Conservation (phyloP, 2,888 invertebrate genomes). For the Drosophila nr. perissopoda region DNA sequence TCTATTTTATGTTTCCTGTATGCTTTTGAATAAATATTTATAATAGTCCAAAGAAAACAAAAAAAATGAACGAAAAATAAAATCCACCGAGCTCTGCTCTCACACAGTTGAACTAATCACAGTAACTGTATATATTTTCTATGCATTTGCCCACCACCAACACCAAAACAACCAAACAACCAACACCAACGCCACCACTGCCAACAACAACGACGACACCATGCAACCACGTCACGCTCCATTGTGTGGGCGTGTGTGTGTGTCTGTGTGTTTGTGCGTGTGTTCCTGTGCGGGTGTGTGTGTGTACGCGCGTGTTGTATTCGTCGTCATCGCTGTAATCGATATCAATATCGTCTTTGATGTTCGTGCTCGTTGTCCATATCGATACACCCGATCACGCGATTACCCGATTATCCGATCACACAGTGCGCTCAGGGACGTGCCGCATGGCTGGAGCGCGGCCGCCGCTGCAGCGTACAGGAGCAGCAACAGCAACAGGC, state of each 20-base stretch:
- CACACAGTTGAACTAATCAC: conserved; percentile 75
- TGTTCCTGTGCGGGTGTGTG: conserved; percentile 12
- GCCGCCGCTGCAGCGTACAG: conserved; percentile 88
- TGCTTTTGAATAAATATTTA: conserved; percentile 65
- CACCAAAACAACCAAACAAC: conserved; percentile 54
- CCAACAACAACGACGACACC: conserved; percentile 38
- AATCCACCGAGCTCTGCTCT: conserved; percentile 65
- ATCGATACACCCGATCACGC: conserved; percentile 32
- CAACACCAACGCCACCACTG: conserved; percentile 40
- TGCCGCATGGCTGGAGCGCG: conserved; percentile 92
- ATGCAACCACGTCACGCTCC: conserved; percentile 41
- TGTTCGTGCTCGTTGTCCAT: conserved; percentile 59
- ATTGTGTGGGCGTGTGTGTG: conserved; percentile 2
- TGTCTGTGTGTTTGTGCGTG: conserved; percentile 37
- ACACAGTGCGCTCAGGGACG: conserved; percentile 92
- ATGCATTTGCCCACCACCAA: conserved; percentile 76
- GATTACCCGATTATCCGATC: conserved; percentile 8
- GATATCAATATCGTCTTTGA: conserved; percentile 55
- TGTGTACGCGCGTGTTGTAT: conserved; percentile 55
- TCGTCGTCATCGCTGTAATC: conserved; percentile 59
- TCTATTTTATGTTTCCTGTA: conserved; percentile 57
- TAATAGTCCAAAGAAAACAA: conserved; percentile 38
- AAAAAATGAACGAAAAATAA: conserved; percentile 17
- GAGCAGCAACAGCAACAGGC: conserved; percentile 89
- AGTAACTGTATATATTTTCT: conserved; percentile 79